A percentile compares a stretch with the other conserved stretches of the same genome.
These are phyloP conservation scores for Xestia sexstrigata DNA, from an alignment of 2,888 invertebrate species.

Conservation along the genomic window DNA sequence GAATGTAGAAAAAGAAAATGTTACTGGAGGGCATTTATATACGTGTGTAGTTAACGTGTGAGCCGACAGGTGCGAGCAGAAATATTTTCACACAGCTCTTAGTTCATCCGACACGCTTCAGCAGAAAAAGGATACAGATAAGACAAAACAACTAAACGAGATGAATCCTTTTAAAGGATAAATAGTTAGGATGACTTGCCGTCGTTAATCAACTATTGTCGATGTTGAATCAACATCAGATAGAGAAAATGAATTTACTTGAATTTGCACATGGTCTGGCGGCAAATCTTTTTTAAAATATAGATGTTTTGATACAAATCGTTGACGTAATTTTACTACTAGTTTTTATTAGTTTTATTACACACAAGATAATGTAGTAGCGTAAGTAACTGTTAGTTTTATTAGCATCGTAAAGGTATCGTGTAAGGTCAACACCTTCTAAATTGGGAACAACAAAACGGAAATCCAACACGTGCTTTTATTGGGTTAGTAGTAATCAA, in stretches of 20 bases:
- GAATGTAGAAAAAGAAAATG: slow-evolving; percentile 77
- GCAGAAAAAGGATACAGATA: slow-evolving; percentile 74
- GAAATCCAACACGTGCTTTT: slow-evolving; percentile 61
- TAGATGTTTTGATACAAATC: slow-evolving; percentile 13
- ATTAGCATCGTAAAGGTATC: slow-evolving; percentile 27
- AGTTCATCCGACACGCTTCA: slow-evolving; percentile 65
- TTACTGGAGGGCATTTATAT: slow-evolving; percentile 80
- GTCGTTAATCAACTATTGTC: slow-evolving; percentile 69
- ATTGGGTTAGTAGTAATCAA: slow-evolving; percentile 65
- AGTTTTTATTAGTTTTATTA: not conserved
- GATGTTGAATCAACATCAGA: slow-evolving; percentile 58
- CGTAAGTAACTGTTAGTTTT: slow-evolving; percentile 16
- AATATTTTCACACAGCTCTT: slow-evolving; percentile 73
- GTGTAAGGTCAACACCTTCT: slow-evolving; percentile 42
- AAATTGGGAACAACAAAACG: slow-evolving; percentile 56
- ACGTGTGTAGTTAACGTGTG: slow-evolving; percentile 78
- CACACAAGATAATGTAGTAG: not conserved
- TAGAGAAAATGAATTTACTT: slow-evolving; percentile 47
- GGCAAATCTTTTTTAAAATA: slow-evolving; percentile 16
- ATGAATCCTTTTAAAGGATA: slow-evolving; percentile 63
- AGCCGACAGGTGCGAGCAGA: slow-evolving; percentile 80
- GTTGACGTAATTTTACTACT: not conserved
- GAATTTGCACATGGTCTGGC: slow-evolving; percentile 12
- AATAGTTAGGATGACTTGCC: slow-evolving; percentile 64
- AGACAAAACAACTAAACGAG: slow-evolving; percentile 66